Evolutionary conservation across 2,113 vertebrate species (phyloP).

Genomic region (Trogon melanurus): DNA sequence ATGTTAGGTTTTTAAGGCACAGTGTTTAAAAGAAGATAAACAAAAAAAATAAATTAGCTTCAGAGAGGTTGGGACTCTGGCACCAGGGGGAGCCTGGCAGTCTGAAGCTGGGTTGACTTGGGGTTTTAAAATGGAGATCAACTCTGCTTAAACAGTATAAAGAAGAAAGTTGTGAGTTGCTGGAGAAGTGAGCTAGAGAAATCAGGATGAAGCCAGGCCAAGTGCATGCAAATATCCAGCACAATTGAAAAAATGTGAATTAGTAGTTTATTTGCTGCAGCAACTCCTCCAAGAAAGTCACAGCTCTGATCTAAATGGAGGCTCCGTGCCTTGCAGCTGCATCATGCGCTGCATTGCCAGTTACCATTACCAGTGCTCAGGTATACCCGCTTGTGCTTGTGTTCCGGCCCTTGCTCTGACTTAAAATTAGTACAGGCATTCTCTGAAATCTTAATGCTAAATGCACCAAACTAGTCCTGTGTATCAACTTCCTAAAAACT

Average conservation of each 20-base stretch:
- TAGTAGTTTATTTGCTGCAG: neutral
- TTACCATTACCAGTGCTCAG: neutral
- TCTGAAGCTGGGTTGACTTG: neutral
- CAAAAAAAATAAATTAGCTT: neutral
- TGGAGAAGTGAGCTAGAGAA: neutral
- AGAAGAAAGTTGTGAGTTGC: neutral
- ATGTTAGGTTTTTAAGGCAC: neutral
- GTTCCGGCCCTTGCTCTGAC: neutral
- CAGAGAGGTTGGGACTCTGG: neutral
- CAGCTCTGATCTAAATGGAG: neutral
- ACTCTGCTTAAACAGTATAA: neutral
- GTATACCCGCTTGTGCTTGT: neutral
- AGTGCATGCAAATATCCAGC: neutral
- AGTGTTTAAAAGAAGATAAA: neutral
- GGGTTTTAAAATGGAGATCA: neutral
- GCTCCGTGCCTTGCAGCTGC: neutral
- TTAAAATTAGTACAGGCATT: neutral
- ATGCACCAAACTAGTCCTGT: neutral
- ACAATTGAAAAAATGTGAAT: neutral
- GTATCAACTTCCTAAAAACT: neutral
- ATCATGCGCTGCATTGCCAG: rapidly evolving
- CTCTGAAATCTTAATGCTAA: neutral
- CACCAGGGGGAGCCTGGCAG: neutral
- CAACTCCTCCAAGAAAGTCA: neutral
- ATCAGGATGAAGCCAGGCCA: neutral